Percentiles rank a stretch among this genome's conserved stretches.
Conservation (phyloP, 1,140 invertebrate species). For the Hyphantria cunea region DNA sequence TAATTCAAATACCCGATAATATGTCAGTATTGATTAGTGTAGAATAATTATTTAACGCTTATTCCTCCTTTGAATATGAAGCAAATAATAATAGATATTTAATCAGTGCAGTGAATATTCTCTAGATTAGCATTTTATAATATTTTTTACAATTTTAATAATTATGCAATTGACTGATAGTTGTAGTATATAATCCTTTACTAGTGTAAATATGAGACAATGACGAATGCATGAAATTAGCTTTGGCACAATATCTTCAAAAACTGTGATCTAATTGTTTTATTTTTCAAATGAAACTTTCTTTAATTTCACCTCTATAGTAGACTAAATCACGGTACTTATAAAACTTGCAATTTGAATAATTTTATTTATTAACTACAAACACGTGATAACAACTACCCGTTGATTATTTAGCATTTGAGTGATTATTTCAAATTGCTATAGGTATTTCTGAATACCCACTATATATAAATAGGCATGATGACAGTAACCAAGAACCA, state of each 20-base stretch:
- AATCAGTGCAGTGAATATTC: constrained; percentile 3
- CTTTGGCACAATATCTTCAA: constrained; percentile 30
- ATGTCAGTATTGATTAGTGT: constrained; percentile 26
- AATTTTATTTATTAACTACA: no score
- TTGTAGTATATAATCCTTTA: constrained; percentile 44
- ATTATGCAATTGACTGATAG: constrained; percentile 53
- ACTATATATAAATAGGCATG: no score
- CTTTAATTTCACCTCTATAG: neutral
- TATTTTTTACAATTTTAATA: constrained; percentile 30
- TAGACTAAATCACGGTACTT: neutral
- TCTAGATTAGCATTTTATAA: constrained; percentile 22
- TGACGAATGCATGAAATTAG: constrained; percentile 30
- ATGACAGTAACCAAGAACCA: no score
- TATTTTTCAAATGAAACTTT: neutral
- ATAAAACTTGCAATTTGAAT: no score
- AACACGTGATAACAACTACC: no score
- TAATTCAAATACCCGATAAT: constrained; percentile 1
- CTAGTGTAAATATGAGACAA: constrained; percentile 43
- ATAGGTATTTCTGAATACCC: no score
- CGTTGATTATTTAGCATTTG: no score
- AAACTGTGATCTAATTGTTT: constrained; percentile 24
- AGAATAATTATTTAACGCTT: constrained; percentile 6
- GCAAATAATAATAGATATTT: neutral
- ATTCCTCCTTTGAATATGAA: constrained; percentile 3
- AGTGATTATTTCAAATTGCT: no score